Percentiles rank a stretch among this genome's conserved stretches.
Evolutionary conservation across 2,888 invertebrate species (phyloP).

Genomic region (Diaphora mendica): DNA sequence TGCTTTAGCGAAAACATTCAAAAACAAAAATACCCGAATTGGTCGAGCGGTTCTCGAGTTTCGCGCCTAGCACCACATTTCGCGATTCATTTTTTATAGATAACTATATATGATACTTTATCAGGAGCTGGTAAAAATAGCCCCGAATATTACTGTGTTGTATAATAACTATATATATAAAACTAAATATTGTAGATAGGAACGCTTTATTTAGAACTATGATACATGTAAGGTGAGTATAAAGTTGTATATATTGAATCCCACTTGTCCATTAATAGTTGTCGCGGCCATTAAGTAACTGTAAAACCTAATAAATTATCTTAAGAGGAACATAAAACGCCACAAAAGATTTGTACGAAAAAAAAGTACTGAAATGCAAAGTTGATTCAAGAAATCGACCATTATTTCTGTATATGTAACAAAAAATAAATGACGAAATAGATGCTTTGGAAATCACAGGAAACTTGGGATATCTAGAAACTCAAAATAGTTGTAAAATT

Average conservation of each 20-base stretch:
- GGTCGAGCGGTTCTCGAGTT: too few species aligned
- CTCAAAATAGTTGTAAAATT: background rate
- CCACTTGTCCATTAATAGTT: background rate
- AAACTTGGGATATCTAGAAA: background rate
- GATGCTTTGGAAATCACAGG: background rate
- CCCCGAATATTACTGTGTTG: background rate
- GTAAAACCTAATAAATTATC: background rate
- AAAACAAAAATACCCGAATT: too few species aligned
- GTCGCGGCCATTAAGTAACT: background rate
- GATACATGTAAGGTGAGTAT: background rate
- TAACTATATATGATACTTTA: too few species aligned
- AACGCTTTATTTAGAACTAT: background rate
- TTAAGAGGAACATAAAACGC: background rate
- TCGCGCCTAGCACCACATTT: too few species aligned
- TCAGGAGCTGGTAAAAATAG: too few species aligned
- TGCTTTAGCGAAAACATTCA: too few species aligned
- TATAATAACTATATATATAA: background rate
- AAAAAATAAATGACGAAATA: background rate
- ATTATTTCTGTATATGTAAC: background rate
- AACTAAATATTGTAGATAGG: background rate
- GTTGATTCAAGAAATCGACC: background rate
- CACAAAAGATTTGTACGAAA: background rate
- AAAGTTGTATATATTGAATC: background rate
- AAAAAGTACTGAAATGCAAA: background rate
- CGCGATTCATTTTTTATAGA: too few species aligned